Conservation (phyloP, 1,140 invertebrate species). For the Drosophila kepulauana region DNA sequence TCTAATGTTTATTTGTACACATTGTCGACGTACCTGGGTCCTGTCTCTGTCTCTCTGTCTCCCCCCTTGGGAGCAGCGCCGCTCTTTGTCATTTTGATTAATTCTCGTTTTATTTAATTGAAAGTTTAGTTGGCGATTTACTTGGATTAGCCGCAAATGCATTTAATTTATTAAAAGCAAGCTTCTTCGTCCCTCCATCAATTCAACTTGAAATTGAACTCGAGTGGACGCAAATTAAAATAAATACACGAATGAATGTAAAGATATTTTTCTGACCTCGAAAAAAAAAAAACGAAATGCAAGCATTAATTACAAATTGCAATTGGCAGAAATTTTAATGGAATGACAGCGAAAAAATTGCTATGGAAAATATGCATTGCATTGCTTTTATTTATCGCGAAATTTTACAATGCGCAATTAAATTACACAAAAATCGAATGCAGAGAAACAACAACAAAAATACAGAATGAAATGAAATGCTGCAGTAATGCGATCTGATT, state of each 20-base stretch:
- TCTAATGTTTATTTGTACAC: slow-evolving; percentile 67
- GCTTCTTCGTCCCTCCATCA: neutral
- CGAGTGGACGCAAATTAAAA: neutral
- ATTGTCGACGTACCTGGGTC: slow-evolving; percentile 50
- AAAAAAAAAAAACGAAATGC: no score
- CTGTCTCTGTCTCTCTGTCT: slow-evolving; percentile 44
- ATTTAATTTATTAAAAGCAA: slow-evolving; percentile 52
- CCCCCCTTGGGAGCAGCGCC: neutral
- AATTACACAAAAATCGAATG: neutral
- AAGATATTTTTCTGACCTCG: no score
- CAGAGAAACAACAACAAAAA: neutral
- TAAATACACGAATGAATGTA: neutral
- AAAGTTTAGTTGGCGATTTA: slow-evolving; percentile 66
- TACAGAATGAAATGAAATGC: neutral
- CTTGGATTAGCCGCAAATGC: slow-evolving; percentile 57
- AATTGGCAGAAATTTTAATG: neutral
- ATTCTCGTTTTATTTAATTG: slow-evolving; percentile 77
- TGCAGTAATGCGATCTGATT: slow-evolving; percentile 3
- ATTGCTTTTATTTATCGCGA: no score
- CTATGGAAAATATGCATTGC: neutral
- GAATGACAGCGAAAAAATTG: no score
- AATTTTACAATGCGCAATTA: no score
- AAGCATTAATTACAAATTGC: slow-evolving; percentile 4
- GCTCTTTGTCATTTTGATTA: slow-evolving; percentile 61
- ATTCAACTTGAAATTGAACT: neutral